A percentile compares a stretch with the other conserved stretches of the same genome.
Conservation (phyloP, 1,140 invertebrate genomes). For the Sinonovacula constricta region DNA sequence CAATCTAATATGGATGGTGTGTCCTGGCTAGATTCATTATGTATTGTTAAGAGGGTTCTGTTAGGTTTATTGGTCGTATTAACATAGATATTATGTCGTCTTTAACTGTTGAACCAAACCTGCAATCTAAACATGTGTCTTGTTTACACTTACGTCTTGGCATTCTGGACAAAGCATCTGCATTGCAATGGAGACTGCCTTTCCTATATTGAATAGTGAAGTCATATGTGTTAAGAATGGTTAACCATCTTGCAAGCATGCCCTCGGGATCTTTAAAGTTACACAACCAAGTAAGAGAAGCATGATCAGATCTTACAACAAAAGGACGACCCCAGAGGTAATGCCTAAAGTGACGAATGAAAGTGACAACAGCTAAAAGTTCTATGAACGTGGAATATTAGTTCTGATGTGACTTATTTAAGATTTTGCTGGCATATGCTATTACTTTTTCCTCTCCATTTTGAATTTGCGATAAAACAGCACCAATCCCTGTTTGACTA, state of each 20-base stretch:
- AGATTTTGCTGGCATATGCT: slow-evolving; percentile 15
- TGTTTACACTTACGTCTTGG: neutral
- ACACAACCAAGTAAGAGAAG: neutral
- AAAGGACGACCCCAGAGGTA: slow-evolving; percentile 26
- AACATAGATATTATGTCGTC: too few species aligned
- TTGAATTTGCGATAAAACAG: slow-evolving; percentile 3
- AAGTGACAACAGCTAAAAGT: slow-evolving; percentile 3
- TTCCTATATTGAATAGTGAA: neutral
- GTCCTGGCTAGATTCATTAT: too few species aligned
- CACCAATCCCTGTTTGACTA: slow-evolving; percentile 13
- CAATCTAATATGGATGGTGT: too few species aligned
- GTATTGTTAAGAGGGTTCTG: too few species aligned
- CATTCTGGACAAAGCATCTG: slow-evolving; percentile 11
- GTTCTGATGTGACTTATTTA: slow-evolving; percentile 17
- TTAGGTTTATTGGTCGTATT: too few species aligned
- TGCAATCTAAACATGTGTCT: neutral
- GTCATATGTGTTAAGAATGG: slow-evolving; percentile 3
- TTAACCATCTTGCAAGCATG: slow-evolving; percentile 3
- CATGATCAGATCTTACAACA: slow-evolving; percentile 17
- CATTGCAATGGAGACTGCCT: slow-evolving; percentile 26
- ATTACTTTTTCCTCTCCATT: slow-evolving; percentile 19
- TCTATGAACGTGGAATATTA: slow-evolving; percentile 20
- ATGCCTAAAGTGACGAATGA: slow-evolving; percentile 10
- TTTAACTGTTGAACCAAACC: too few species aligned
- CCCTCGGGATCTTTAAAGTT: slow-evolving; percentile 27